Conservation (phyloP, 1,140 invertebrate species). For the Cyphomyrmex costatus region DNA sequence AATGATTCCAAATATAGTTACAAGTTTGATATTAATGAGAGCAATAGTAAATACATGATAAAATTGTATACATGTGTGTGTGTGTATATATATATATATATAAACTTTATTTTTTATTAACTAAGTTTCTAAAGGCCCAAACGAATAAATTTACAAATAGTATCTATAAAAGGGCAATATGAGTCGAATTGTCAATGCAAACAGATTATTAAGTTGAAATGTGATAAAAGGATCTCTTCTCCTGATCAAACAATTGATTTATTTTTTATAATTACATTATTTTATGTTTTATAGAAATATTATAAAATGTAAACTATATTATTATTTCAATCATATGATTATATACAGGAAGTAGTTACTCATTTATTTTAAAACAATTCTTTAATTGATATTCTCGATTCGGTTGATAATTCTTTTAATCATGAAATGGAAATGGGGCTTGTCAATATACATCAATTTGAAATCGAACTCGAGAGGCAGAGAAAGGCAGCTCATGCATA, state of each 20-base stretch:
- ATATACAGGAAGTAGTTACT: too few species aligned
- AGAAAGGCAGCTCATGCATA: constrained; percentile 21
- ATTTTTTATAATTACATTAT: background rate
- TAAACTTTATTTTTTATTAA: too few species aligned
- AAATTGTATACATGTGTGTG: too few species aligned
- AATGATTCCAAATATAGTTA: background rate
- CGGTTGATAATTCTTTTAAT: background rate
- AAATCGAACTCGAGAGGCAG: constrained; percentile 4
- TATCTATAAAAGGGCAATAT: too few species aligned
- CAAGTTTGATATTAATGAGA: background rate
- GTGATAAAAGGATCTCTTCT: too few species aligned
- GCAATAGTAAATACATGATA: background rate
- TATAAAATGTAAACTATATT: background rate
- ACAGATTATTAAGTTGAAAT: too few species aligned
- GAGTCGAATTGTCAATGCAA: too few species aligned
- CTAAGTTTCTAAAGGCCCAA: too few species aligned
- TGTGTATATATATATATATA: too few species aligned
- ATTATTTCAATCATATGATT: background rate
- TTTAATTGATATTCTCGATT: constrained; percentile 12
- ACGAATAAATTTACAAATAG: too few species aligned
- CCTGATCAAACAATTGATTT: too few species aligned
- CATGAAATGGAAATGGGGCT: background rate
- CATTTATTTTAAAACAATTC: background rate
- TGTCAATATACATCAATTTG: background rate
- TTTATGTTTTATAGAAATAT: background rate